Evolutionary conservation across 2,888 invertebrate species (phyloP), one percentile per base, ranked within the genome.

Genomic region (Lumbricus terrestris): DNA sequence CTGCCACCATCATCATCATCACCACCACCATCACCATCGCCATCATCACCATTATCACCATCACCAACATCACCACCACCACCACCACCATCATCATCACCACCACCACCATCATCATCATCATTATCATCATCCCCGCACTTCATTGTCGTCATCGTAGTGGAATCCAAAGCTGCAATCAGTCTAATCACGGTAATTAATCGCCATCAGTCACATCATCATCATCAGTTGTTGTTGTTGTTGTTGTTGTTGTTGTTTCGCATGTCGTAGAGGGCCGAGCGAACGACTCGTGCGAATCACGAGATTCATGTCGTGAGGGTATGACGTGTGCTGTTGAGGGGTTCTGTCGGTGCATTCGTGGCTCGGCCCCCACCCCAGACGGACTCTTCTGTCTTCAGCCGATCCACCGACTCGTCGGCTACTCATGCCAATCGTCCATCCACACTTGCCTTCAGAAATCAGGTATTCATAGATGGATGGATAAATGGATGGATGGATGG

Each of bases 31-130:
- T 47, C 47, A 47, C 18, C 3, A 47, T 47, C 47, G 18, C 18
- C 47, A 47, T 18, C 47, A 18, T 47, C 15, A 18, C 18, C 15
- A 38, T 38, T 38, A 38, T 13, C 11, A 33, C 34, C 8, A 89
- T n/a, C 42, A 89, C 69, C 20, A 15, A 11, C n/a, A 88, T 29
- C 5, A 23, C 20, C n/a, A 88, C 38, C 88, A 88, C 38, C 88
- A 29, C 38, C 88, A 33, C 34, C 11, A 89, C 35, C 40, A 89
- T 42, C 69, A 54, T 89, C 89, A 89, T 42, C 89, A 54, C n/a
- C 47, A 89, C 34, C 88, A 88, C 38, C 88, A 88, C 38, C 23
- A 23, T 5, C 88, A 13, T 88, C 88, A 13, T 88, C 88, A 37
- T 88, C 88, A 5, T 47, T 35, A 69, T 47, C 89, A 89, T 89